Evolutionary conservation across 2,797 vertebrate genomes (phyloP).

Genomic region (Streptopelia turtur): DNA sequence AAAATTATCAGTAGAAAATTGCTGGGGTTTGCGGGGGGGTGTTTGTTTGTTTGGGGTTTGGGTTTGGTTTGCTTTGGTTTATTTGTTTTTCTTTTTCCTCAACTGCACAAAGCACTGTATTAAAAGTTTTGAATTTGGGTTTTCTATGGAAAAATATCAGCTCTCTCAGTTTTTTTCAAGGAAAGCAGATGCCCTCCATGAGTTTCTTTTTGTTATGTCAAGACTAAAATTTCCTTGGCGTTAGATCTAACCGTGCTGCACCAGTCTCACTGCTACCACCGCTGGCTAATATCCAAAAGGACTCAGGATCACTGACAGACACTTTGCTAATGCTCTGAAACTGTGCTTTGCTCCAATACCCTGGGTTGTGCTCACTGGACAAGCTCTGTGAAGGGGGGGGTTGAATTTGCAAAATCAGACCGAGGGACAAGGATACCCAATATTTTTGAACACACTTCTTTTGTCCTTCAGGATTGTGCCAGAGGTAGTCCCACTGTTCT

Average conservation of each 20-base stretch:
- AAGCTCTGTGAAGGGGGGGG: not conserved
- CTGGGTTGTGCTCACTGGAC: not conserved
- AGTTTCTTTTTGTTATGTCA: not conserved
- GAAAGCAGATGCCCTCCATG: not conserved
- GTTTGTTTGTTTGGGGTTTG: too few species aligned
- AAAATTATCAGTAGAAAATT: conserved; percentile 32
- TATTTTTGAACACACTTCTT: not conserved
- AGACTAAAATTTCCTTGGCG: not conserved
- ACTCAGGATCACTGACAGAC: not conserved
- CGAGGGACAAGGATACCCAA: not conserved
- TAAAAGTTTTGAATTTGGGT: not conserved
- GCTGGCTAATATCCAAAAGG: not conserved
- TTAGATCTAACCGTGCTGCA: not conserved
- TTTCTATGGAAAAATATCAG: not conserved
- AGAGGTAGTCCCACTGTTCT: not conserved
- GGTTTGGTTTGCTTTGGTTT: too few species aligned
- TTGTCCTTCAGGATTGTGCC: not conserved
- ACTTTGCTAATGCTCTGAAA: not conserved
- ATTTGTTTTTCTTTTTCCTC: not conserved
- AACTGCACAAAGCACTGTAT: not conserved
- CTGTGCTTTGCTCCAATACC: not conserved
- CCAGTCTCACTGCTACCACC: not conserved
- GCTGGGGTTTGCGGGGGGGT: accelerated
- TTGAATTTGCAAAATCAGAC: not conserved
- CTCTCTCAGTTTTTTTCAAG: not conserved